Evolutionary conservation across 2,113 vertebrate genomes (phyloP).

Genomic region (Sturnus vulgaris): DNA sequence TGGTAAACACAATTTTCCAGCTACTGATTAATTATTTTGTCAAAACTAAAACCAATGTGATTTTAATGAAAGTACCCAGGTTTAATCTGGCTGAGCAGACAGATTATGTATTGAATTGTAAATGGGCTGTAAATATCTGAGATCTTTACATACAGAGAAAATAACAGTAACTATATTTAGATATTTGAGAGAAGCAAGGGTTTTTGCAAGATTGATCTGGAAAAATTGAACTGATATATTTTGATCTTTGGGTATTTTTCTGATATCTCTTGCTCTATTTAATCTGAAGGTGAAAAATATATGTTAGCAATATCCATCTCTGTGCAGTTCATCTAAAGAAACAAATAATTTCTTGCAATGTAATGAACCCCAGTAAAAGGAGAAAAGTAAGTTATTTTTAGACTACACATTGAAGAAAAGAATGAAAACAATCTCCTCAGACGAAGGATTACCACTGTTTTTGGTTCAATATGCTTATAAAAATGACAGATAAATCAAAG

Average conservation of each 20-base stretch:
- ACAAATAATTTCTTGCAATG: not conserved
- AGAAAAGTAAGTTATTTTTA: not conserved
- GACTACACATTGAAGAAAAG: not conserved
- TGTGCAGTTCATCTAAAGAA: not conserved
- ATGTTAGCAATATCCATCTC: not conserved
- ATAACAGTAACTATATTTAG: not conserved
- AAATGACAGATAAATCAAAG: not conserved
- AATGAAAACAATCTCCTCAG: not conserved
- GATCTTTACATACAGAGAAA: not conserved
- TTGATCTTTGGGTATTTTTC: not conserved
- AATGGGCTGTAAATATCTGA: not conserved
- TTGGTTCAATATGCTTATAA: not conserved
- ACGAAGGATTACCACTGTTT: not conserved
- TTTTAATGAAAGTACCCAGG: not conserved
- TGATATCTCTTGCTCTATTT: not conserved
- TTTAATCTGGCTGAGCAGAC: not conserved
- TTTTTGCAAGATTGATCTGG: not conserved
- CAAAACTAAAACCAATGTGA: not conserved
- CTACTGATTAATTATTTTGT: slow-evolving; percentile 4
- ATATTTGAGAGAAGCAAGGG: not conserved
- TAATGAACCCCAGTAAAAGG: not conserved
- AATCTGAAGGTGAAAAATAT: not conserved
- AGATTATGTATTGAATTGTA: not conserved
- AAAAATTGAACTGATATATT: not conserved
- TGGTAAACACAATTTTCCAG: not conserved